Evolutionary conservation across 2,113 vertebrate species (phyloP).

Genomic region (Stegastes partitus): DNA sequence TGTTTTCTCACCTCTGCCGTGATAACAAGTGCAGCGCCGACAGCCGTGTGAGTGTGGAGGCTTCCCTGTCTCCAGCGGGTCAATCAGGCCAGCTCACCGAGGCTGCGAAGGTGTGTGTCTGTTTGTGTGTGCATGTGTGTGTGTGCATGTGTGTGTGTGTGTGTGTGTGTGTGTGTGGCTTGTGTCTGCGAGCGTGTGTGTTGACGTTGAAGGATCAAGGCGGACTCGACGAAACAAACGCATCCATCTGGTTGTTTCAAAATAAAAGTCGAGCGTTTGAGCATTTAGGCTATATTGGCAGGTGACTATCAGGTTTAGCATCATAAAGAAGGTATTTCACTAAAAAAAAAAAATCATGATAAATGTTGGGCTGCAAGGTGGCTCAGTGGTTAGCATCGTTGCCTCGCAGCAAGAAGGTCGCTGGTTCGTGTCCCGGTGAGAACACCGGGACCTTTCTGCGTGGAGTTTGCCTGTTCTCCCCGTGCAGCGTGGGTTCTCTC

Average conservation of each 20-base stretch:
- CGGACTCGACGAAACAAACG: neutral
- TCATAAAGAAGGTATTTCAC: too few relatives aligned
- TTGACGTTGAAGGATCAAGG: slow-evolving; percentile 29
- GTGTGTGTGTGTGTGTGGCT: neutral
- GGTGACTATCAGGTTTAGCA: neutral
- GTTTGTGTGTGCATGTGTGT: neutral
- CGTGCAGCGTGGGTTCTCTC: too few relatives aligned
- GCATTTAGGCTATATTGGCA: neutral
- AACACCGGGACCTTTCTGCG: too few relatives aligned
- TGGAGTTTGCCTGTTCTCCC: too few relatives aligned
- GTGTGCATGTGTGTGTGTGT: slow-evolving; percentile 3
- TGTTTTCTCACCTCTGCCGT: slow-evolving; percentile 70
- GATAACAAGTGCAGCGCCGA: slow-evolving; percentile 65
- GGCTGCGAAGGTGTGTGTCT: slow-evolving; percentile 63
- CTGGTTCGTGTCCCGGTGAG: too few relatives aligned
- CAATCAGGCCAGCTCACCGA: slow-evolving; percentile 30
- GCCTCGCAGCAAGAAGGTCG: too few relatives aligned
- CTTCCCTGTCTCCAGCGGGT: slow-evolving; percentile 17
- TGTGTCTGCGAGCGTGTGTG: slow-evolving; percentile 41
- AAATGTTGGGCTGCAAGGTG: too few relatives aligned
- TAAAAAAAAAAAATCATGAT: too few relatives aligned
- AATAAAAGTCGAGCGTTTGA: slow-evolving; percentile 58
- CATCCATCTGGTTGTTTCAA: slow-evolving; percentile 36
- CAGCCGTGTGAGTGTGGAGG: slow-evolving; percentile 18
- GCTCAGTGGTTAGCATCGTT: too few relatives aligned